Base-by-base conservation (phyloP, 2,888 invertebrate species). In the Polia nebulosa region DNA sequence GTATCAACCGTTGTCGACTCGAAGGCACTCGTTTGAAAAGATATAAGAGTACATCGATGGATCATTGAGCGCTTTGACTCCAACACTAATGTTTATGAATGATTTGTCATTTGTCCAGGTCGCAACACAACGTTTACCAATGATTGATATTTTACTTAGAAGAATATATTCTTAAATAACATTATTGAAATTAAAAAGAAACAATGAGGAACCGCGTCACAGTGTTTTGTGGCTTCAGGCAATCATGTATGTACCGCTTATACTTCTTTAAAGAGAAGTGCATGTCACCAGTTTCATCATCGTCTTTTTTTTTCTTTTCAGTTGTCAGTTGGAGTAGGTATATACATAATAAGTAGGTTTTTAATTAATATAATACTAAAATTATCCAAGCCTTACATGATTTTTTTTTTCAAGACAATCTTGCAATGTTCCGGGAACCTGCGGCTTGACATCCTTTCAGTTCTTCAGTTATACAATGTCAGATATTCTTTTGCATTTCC, bases 1-100 rank as follows among this genome's bases (percentile, higher is more conserved):
- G 76, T 72, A 87, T 83, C 83, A 85, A 83, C 81, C 75, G 82
- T 80, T 79, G 81, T 83, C 76, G 79, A 77, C 67, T 82, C 58
- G 67, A 67, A 74, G 64, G 57, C 79, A 74, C 53, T 77, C 77
- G 64, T 62, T 72, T 47, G 65, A 41, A 53, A 77, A 73, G 67
- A 76, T 72, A 72, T 62, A 65, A 76, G 22, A 63, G 49, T 70
- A 80, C 65, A 68, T 63, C 70, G 67, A 79, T 72, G 56, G 58
- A 71, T 78, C 71, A 72, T 74, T 72, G 66, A 72, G 62, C 60
- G 66, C 67, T 75, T 64, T 64, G 57, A 62, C 49, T 60, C 20
- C 7, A 49, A 60, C 44, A 36, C 34, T 55, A 65, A 73, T 72
- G 55, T 69, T 69, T 70, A 34, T 58, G 41, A 64, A 69, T 70